Evolutionary conservation across 2,888 invertebrate genomes (phyloP), one percentile per base, ranked within the genome.

Genomic region (Hypolimnas misippus): DNA sequence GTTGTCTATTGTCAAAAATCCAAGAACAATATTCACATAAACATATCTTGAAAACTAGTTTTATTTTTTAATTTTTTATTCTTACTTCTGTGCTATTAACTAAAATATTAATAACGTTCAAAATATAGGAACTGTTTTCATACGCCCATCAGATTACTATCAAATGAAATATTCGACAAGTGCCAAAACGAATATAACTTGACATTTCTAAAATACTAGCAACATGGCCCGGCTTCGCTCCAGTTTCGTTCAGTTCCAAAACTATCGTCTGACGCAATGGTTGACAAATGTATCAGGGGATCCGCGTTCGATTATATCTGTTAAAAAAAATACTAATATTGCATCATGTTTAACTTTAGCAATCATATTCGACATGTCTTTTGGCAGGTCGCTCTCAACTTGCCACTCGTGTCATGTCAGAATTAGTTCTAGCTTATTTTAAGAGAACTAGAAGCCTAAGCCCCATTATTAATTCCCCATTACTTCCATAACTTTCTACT

Each of bases 141-240:
- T 25, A 25, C n/a, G 35, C 35, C 12, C 44, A 46, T 46, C 21
- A 21, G 19, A 10, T 17, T 10, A 19, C 44, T 12, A 19, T 46
- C 1, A 12, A 12, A 49, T 49, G 29, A 29, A 49, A 49, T 49
- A 49, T 49, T 49, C 19, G 44, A 46, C 44, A 29, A 49, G n/a
- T 49, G 49, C 49, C 49, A 49, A 49, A 49, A 5, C 49, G 29
- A 49, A 49, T 49, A 49, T 49, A 49, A 29, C 49, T 49, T 49
- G 49, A 49, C 49, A 49, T 49, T 49, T 49, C 25, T 49, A 12
- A 29, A 14, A 49, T 29, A 29, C 49, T 29, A 49, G 29, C 25
- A 21, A 49, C 49, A 7, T 49, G 25, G 10, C 44, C 44, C 44
- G 44, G 19, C 44, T n/a, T 46, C 44, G 44, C 21, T 12, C 44